phyloP scores from a whole-genome alignment of 2,113 vertebrate species.

The Beaufortia kweichowensis region DNA sequence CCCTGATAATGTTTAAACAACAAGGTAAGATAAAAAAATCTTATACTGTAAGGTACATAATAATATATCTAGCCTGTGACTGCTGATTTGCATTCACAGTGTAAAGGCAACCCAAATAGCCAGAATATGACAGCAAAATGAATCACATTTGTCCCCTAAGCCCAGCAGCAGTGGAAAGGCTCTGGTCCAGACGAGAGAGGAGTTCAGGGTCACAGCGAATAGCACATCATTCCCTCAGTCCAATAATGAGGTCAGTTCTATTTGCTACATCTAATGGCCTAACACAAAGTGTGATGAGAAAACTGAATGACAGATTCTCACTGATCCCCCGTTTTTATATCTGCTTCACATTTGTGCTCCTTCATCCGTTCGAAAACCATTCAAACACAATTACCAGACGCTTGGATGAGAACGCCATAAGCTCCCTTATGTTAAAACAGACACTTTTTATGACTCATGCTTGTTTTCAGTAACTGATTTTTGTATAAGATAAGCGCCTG shows the following conservation, averaged over 20 bases:
- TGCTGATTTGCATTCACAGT: slow-evolving; percentile 23
- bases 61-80: not conserved
- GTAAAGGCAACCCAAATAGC: slow-evolving; percentile 9
- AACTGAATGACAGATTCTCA: slow-evolving; percentile 17
- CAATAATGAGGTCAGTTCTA: slow-evolving; percentile 20
- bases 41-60: not conserved
- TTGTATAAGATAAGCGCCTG: slow-evolving; percentile 16
- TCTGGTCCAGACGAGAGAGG: not conserved
- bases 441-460: slow-evolving; percentile 23
- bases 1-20: too few relatives aligned
- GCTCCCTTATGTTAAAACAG: slow-evolving; percentile 28
- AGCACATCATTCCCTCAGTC: slow-evolving; percentile 17
- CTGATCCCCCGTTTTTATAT: not conserved
- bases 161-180: not conserved
- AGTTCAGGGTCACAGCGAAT: not conserved
- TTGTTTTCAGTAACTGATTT: slow-evolving; percentile 32
- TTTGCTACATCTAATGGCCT: not conserved
- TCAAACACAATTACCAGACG: slow-evolving; percentile 37
- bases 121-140: not conserved
- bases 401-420: slow-evolving; percentile 23
- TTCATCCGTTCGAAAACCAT: slow-evolving; percentile 22
- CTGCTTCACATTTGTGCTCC: slow-evolving; percentile 24
- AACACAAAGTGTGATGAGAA: not conserved
- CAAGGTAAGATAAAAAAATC: too few relatives aligned
- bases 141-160: slow-evolving; percentile 27